Percentiles rank a stretch among this genome's conserved stretches.
Evolutionary conservation across 2,797 vertebrate species (phyloP).

Genomic region (Hipposideros larvatus): DNA sequence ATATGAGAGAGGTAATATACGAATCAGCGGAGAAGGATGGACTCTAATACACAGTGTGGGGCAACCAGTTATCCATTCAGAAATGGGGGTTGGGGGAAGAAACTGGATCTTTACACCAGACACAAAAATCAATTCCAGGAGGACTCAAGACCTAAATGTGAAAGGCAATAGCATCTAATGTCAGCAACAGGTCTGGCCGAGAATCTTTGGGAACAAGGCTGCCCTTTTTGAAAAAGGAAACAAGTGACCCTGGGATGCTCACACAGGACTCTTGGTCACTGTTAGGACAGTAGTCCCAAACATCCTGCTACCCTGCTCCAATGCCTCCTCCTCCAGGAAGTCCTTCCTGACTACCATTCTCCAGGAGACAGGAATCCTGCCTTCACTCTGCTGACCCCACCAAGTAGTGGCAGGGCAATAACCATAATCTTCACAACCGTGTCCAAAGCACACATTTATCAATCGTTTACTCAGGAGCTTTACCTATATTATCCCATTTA

Average conservation of each 20-base stretch:
- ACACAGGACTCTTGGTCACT: not conserved
- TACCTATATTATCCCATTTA: not conserved
- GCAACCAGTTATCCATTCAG: conserved; percentile 76
- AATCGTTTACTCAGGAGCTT: not conserved
- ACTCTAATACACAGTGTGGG: conserved; percentile 62
- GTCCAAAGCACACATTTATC: not conserved
- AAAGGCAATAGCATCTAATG: conserved; percentile 54
- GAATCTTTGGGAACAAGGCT: conserved; percentile 5
- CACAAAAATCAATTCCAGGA: conserved; percentile 81
- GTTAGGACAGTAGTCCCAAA: not conserved
- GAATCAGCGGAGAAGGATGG: conserved; percentile 69
- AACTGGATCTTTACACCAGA: conserved; percentile 75
- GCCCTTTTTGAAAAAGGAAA: not conserved
- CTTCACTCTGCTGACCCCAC: not conserved
- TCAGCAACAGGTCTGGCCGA: not conserved
- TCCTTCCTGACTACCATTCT: conserved; percentile 7
- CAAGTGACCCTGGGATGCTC: not conserved
- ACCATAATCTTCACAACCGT: not conserved
- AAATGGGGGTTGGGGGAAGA: conserved; percentile 55
- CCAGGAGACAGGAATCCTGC: not conserved
- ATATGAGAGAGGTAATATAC: conserved; percentile 41
- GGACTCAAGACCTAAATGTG: conserved; percentile 70
- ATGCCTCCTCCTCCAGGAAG: not conserved
- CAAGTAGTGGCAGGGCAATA: not conserved
- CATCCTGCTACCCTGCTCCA: not conserved